Base-by-base conservation (phyloP, 2,113 vertebrate species). In the Ancistrus triradiatus region DNA sequence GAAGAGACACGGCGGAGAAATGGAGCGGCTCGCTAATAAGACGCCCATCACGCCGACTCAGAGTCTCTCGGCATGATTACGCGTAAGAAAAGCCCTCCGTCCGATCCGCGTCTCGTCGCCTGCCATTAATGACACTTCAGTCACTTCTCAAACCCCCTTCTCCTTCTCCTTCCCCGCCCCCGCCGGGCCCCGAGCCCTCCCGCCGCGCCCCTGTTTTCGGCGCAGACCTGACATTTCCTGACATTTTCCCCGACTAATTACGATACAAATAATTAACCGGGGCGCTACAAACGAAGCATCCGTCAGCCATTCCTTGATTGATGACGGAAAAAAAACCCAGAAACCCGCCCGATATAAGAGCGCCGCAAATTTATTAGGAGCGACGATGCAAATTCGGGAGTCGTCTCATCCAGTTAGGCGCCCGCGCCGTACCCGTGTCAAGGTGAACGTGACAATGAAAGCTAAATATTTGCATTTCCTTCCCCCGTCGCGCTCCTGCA, bases 221-320 rank as follows among this genome's bases (percentile, higher is more conserved):
- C 95, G 95, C 91, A 95, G 92, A 93, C 92, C 90, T 99, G 96
- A 99, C 96, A 98, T 98, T 98, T 98, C 94, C 95, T 98, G 96
- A 98, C 95, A 98, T 98, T 99, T 97, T 97, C 93, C n/a, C 92
- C 94, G 98, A 95, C 96, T 99, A 99, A 99, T 99, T 99, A 99
- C 95, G 93, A 94, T 95, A 99, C 96, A 99, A 99, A 99, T 99
- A 99, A 99, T 99, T 99, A 98, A 99, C 11, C 27, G 91, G 93
- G 92, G 92, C 94, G 92, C 96, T 96, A 98, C 95, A 98, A 99
- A 98, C 95, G 95, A 97, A 98, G 94, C 94, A 92, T 94, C 95
- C 97, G 96, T 98, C 96, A 97, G 80, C 69, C 13, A 3, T 13
- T 15, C 9, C 85, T 88, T 98, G 96, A 99, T 98, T 95, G 96